Percentiles rank a stretch among this genome's conserved stretches.
phyloP scores from a whole-genome alignment of 2,888 invertebrate species.

The Cylindroiulus punctatus region DNA sequence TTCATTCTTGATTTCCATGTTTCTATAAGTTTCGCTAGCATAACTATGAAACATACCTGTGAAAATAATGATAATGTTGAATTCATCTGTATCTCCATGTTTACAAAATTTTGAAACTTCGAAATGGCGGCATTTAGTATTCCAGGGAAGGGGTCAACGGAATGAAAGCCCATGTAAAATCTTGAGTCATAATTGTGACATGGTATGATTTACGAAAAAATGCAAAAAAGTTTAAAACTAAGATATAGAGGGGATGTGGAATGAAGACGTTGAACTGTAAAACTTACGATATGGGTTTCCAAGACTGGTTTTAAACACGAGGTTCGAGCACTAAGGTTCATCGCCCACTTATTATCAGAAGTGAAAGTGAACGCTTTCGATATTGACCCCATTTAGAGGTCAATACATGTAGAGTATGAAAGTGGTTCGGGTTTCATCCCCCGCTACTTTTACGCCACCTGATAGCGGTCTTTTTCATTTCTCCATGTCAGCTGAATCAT shows the following conservation, averaged over 20 bases:
- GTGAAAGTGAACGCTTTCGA: slow-evolving; percentile 1
- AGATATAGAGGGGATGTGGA: no score
- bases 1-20: no score
- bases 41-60: no score
- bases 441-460: neutral
- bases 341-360: neutral
- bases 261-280: neutral
- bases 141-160: neutral
- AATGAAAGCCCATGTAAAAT: neutral
- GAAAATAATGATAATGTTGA: no score
- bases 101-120: no score
- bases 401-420: neutral
- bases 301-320: slow-evolving; percentile 10
- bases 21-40: no score
- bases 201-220: neutral
- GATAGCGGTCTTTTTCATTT: no score
- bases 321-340: neutral
- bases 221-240: neutral
- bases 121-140: neutral
- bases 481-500: no score
- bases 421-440: neutral
- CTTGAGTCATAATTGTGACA: neutral
- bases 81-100: no score
- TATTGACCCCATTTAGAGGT: neutral
- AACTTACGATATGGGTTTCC: neutral